These are phyloP conservation scores for Tragelaphus eurycerus DNA, from an alignment of 2,797 vertebrate genomes.

Conservation along the genomic window DNA sequence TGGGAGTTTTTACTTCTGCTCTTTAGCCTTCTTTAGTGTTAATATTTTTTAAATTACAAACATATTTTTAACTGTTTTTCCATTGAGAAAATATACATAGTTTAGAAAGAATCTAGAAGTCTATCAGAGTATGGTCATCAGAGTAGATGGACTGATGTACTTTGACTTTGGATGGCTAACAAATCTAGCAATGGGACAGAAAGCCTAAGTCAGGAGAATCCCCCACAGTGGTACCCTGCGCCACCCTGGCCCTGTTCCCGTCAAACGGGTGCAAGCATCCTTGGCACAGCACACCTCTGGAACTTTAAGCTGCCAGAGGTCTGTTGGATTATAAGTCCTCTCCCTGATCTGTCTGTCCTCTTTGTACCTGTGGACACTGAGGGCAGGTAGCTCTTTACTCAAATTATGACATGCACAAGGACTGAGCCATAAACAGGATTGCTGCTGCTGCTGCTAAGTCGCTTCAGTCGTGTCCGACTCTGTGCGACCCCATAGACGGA, in stretches of 20 bases:
- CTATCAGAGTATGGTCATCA: background rate
- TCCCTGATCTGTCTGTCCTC: background rate
- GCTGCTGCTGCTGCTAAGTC: no score
- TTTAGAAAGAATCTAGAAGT: background rate
- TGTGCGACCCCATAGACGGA: no score
- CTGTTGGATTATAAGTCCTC: background rate
- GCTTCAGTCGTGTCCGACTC: no score
- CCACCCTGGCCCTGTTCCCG: no score
- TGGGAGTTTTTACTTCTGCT: background rate
- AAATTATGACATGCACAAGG: conserved; percentile 24
- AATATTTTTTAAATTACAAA: background rate
- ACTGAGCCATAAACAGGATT: conserved; percentile 25
- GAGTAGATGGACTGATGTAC: background rate
- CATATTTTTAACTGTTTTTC: background rate
- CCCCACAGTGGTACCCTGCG: background rate
- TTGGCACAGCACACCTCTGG: background rate
- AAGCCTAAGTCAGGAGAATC: background rate
- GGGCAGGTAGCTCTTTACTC: conserved; percentile 24
- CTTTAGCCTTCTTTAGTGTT: background rate
- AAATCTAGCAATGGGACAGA: background rate
- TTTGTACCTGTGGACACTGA: background rate
- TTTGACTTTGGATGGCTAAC: background rate
- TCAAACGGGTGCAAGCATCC: fast-evolving
- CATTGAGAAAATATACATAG: background rate
- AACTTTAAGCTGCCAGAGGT: background rate